phyloP scores from a whole-genome alignment of 2,888 invertebrate species.

The Morpho deidamia region DNA sequence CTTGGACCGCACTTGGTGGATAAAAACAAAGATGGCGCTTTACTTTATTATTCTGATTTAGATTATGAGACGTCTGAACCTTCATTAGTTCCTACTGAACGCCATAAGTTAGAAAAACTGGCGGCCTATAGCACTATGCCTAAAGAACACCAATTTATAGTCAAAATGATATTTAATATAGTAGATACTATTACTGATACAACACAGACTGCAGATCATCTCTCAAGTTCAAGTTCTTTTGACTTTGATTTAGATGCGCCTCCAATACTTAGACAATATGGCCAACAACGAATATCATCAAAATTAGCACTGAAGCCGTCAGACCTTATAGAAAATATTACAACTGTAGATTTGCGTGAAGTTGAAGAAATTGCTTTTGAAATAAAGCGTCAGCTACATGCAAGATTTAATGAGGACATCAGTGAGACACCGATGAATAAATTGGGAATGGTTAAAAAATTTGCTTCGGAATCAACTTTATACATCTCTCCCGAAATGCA shows the following conservation, averaged over 20 bases:
- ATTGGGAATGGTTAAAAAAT: neutral
- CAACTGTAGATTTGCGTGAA: constrained; percentile 18
- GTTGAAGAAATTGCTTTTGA: constrained; percentile 25
- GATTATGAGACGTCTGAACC: constrained; percentile 29
- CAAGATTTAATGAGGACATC: constrained; percentile 21
- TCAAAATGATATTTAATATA: constrained; percentile 40
- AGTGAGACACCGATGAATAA: constrained; percentile 13
- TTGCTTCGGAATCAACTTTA: constrained; percentile 25
- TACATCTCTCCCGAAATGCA: constrained; percentile 31
- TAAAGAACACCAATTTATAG: constrained; percentile 41
- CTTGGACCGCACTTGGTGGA: constrained; percentile 7
- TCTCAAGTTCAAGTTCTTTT: constrained; percentile 13
- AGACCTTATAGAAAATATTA: constrained; percentile 5
- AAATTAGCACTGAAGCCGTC: neutral
- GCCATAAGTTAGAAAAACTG: constrained; percentile 30
- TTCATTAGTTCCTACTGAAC: constrained; percentile 42
- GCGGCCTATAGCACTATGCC: constrained; percentile 27
- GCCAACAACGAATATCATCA: constrained; percentile 32
- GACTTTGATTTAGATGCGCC: constrained; percentile 1
- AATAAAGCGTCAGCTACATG: constrained; percentile 27
- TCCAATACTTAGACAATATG: constrained; percentile 33
- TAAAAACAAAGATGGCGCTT: constrained; percentile 19
- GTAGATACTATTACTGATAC: constrained; percentile 31
- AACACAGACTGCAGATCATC: neutral
- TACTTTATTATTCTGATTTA: constrained; percentile 28